Evolutionary conservation across 2,888 invertebrate genomes (phyloP), one percentile per base, ranked within the genome.

Genomic region (Calliphora vomitoria): DNA sequence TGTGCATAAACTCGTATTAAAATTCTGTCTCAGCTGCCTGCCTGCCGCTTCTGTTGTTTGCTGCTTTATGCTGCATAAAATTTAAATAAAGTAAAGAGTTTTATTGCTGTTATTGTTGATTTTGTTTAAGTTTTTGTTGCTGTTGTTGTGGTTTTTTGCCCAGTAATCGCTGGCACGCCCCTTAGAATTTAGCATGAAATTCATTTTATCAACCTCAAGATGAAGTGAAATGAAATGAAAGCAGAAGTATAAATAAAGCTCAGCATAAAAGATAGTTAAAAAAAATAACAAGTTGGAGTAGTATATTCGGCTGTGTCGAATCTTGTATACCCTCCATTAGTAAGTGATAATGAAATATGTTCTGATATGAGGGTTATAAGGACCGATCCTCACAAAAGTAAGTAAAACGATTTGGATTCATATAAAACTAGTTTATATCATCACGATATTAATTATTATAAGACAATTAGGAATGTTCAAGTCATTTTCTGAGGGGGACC

Each of bases 51-150:
- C 50, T 50, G 58, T 6, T 69, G 8, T 2, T 69, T 69, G 53
- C 10, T 68, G 13, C 3, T 76, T 62, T 50, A 60, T 74, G 66
- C 20, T 79, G 83, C 78, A 79, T 72, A 58, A 64, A 84, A 58
- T 84, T 84, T 74, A 79, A 79, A 85, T 85, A 80, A 85, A 84
- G 25, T 75, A 64, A 71, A 79, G 64, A 68, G 58, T 85, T 79
- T 80, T 74, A 68, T 80, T 41, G 75, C 41, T 38, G 8, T 60
- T 78, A 31, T 35, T 50, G 60, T 53, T 66, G 47, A 8, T 75
- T 75, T 75, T 38, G 25, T 15, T 62, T 25, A 53, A 74, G 50
- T 69, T 47, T 8, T 66, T 20, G 10, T 66, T 44, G 6, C 13
- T 44, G 18, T 25, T 44, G 8, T 38, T 44, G 15, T 20, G 1